Percentiles rank a stretch among this genome's conserved stretches.
Conservation (phyloP, 2,797 vertebrate species). For the Heliangelus exortis region DNA sequence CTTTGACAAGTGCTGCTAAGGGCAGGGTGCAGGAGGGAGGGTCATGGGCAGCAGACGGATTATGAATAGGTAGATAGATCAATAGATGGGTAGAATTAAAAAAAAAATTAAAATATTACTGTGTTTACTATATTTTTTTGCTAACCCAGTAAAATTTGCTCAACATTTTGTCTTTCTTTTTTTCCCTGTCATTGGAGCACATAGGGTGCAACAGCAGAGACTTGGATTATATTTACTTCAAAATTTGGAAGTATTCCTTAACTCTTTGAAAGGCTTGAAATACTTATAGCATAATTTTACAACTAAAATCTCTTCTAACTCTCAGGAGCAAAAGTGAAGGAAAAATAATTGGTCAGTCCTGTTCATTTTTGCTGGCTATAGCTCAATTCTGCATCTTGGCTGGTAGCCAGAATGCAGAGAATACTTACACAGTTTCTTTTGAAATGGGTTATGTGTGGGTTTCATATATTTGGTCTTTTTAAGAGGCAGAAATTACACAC, state of each 20-base stretch:
- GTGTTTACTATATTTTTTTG: neutral
- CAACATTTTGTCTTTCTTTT: neutral
- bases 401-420: neutral
- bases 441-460: neutral
- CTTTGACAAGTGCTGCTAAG: neutral
- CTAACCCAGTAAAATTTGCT: neutral
- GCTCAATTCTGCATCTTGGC: neutral
- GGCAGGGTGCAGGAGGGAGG: neutral
- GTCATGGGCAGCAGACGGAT: too few relatives aligned
- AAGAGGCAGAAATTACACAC: neutral
- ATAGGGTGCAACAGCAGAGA: neutral
- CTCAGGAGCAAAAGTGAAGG: neutral
- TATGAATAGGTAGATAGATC: neutral
- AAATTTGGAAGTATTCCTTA: neutral
- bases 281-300: neutral
- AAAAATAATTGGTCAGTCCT: neutral
- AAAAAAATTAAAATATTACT: neutral
- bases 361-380: neutral
- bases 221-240: neutral
- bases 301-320: neutral
- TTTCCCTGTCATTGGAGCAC: neutral
- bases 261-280: neutral
- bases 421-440: neutral
- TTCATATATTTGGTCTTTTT: neutral
- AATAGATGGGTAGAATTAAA: neutral